These are phyloP conservation scores for Anastrepha ludens DNA, from an alignment of 1,140 invertebrate genomes.

Conservation along the genomic window DNA sequence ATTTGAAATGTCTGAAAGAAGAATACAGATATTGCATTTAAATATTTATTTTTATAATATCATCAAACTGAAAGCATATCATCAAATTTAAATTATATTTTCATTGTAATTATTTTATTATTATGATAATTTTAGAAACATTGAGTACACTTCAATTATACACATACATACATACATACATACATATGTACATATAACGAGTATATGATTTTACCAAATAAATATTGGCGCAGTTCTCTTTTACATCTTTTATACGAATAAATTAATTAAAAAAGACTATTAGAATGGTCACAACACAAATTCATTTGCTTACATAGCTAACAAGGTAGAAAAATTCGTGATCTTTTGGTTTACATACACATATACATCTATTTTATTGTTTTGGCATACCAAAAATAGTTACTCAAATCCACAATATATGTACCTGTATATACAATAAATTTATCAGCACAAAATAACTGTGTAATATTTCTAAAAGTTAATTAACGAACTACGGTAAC, in stretches of 20 bases:
- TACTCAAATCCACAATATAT: neutral
- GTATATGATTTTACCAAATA: neutral
- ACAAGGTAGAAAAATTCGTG: neutral
- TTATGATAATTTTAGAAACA: neutral
- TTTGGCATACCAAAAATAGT: neutral
- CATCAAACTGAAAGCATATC: neutral
- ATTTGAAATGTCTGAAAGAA: slow-evolving; percentile 5
- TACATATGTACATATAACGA: neutral
- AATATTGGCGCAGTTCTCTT: no score
- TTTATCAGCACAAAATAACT: neutral
- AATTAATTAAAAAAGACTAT: neutral
- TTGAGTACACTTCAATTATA: neutral
- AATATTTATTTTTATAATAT: slow-evolving; percentile 16
- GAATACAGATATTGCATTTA: slow-evolving; percentile 24
- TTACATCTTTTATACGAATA: neutral
- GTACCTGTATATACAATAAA: neutral
- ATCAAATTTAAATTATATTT: neutral
- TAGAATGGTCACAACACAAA: slow-evolving; percentile 13
- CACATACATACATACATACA: neutral
- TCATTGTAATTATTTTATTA: neutral
- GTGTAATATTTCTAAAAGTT: slow-evolving; percentile 21
- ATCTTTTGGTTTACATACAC: slow-evolving; percentile 5
- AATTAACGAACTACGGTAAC: no score
- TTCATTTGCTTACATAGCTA: slow-evolving; percentile 14
- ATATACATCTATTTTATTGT: slow-evolving; percentile 52